phyloP scores from a whole-genome alignment of 2,888 invertebrate species.

The Polia nebulosa region DNA sequence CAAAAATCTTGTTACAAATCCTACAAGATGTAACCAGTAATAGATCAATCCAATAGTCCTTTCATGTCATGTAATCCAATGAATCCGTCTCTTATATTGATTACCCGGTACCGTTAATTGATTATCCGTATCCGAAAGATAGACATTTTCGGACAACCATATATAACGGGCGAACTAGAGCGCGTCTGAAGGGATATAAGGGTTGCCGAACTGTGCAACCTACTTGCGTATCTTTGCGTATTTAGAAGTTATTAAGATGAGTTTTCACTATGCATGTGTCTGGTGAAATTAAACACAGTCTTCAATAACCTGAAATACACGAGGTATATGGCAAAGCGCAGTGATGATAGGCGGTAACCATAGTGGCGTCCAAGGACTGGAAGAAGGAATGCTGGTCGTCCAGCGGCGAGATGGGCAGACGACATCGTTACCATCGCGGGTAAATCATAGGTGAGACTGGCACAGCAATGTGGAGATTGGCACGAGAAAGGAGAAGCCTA shows the following conservation, averaged over 20 bases:
- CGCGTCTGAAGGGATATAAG: slow-evolving; percentile 60
- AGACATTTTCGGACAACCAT: slow-evolving; percentile 60
- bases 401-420: too few relatives aligned
- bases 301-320: too few relatives aligned
- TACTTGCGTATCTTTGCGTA: slow-evolving; percentile 52
- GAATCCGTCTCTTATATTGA: slow-evolving; percentile 60
- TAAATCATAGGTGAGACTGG: too few relatives aligned
- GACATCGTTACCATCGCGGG: too few relatives aligned
- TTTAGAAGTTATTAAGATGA: slow-evolving; percentile 18
- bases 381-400: too few relatives aligned
- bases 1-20: slow-evolving; percentile 26
- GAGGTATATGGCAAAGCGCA: too few relatives aligned
- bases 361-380: too few relatives aligned
- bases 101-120: slow-evolving; percentile 67
- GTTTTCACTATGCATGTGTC: neutral
- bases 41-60: slow-evolving; percentile 52
- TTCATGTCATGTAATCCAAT: slow-evolving; percentile 55
- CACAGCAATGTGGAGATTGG: too few relatives aligned
- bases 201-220: slow-evolving; percentile 59
- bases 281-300: too few relatives aligned
- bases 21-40: slow-evolving; percentile 23
- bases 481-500: too few relatives aligned
- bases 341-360: too few relatives aligned
- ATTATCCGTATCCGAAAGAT: slow-evolving; percentile 68
- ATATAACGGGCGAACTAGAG: slow-evolving; percentile 67